A percentile compares a stretch with the other conserved stretches of the same genome.
Evolutionary conservation across 2,113 vertebrate species (phyloP).

Genomic region (Odontophorus gujanensis): DNA sequence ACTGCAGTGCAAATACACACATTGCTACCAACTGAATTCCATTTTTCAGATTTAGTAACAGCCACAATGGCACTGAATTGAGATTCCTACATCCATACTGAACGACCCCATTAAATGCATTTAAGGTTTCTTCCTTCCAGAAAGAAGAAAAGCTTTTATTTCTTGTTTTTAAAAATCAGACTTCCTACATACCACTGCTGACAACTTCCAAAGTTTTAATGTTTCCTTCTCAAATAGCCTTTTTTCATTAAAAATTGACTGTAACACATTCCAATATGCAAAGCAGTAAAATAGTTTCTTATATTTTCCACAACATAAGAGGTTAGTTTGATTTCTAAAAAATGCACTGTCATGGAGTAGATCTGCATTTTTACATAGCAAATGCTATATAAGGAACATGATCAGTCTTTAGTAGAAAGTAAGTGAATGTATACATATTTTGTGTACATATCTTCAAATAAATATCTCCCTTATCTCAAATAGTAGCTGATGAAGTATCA

Average conservation of each 20-base stretch:
- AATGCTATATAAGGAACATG: background rate
- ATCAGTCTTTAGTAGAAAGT: background rate
- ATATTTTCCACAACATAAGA: no score
- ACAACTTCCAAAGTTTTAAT: background rate
- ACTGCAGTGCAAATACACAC: background rate
- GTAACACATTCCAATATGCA: background rate
- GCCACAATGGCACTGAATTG: background rate
- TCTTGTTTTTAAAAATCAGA: slow-evolving; percentile 27
- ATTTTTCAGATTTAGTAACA: background rate
- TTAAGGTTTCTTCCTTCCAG: background rate
- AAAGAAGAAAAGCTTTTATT: background rate
- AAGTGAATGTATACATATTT: background rate
- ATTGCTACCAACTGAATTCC: background rate
- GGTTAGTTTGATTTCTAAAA: background rate
- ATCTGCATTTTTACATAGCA: background rate
- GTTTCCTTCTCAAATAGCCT: background rate
- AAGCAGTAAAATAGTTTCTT: no score
- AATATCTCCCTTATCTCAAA: background rate
- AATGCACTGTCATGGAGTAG: background rate
- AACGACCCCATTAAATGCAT: background rate
- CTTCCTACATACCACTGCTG: background rate
- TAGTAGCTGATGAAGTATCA: background rate
- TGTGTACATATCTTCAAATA: background rate
- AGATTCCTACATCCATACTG: background rate
- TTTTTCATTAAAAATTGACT: background rate